Evolutionary conservation across 2,888 invertebrate species (phyloP).

Genomic region (Actias luna): DNA sequence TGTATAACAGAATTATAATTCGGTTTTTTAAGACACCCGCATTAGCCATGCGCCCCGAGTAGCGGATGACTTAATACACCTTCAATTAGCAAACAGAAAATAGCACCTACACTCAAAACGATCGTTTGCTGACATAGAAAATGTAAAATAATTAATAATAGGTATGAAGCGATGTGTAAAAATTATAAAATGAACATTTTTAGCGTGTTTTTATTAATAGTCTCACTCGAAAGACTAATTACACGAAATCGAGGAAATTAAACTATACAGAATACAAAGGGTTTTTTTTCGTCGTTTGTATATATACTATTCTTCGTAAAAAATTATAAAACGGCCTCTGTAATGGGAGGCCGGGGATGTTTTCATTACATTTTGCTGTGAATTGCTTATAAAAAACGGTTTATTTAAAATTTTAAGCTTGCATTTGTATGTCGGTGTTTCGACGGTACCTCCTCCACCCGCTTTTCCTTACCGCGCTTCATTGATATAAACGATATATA

Average conservation of each 20-base stretch:
- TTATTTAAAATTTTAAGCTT: no score
- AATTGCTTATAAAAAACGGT: neutral
- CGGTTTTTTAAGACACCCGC: no score
- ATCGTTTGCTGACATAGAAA: no score
- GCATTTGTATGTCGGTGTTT: no score
- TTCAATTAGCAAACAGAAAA: no score
- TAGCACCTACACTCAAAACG: no score
- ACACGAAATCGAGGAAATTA: constrained; percentile 13
- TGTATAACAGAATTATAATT: no score
- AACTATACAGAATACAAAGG: constrained; percentile 7
- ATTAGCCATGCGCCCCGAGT: no score
- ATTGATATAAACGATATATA: no score
- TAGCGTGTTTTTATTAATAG: neutral
- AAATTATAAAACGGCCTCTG: neutral
- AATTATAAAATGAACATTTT: neutral
- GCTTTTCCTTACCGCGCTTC: no score
- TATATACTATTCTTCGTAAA: neutral
- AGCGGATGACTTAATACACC: no score
- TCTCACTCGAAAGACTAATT: constrained; percentile 10
- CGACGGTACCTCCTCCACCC: no score
- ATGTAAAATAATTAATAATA: neutral
- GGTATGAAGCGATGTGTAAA: neutral
- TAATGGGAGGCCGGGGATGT: neutral
- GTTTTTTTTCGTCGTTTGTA: neutral
- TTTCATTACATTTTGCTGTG: neutral